A percentile compares a stretch with the other conserved stretches of the same genome.
phyloP scores from a whole-genome alignment of 2,797 vertebrate species.

The Tinamus major region DNA sequence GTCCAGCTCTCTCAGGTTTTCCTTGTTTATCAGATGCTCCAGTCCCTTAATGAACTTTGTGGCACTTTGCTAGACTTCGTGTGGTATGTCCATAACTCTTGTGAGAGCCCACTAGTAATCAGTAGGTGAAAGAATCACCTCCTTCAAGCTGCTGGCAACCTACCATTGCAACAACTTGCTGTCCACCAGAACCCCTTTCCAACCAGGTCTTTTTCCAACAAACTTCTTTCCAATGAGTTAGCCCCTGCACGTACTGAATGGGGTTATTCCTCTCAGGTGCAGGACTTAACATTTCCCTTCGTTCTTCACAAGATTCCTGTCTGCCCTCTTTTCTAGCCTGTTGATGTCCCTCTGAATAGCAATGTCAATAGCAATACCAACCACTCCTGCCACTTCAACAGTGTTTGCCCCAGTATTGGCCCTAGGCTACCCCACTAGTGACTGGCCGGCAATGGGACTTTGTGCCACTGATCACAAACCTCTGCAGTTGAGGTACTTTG shows the following conservation, averaged over 20 bases:
- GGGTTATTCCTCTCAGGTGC: not conserved
- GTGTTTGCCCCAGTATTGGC: fast-evolving
- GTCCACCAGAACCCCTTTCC: not conserved
- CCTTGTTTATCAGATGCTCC: not conserved
- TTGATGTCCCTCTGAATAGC: not conserved
- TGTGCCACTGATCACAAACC: not conserved
- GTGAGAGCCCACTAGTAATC: not conserved
- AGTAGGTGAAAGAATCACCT: not conserved
- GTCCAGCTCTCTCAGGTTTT: not conserved
- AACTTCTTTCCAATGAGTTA: not conserved
- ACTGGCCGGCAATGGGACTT: not conserved
- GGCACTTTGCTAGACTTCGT: not conserved
- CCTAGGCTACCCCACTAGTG: not conserved
- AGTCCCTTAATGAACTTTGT: not conserved
- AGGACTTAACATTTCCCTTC: too few relatives aligned
- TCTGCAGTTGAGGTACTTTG: not conserved
- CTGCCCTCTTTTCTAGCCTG: not conserved
- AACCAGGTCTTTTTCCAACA: not conserved
- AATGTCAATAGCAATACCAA: not conserved
- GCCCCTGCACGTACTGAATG: not conserved
- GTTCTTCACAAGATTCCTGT: not conserved
- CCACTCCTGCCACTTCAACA: not conserved
- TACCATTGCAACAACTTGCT: not conserved
- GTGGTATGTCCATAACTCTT: not conserved
- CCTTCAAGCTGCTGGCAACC: not conserved